Percentiles rank a stretch among this genome's conserved stretches.
phyloP scores from a whole-genome alignment of 2,888 invertebrate genomes.

The Leucophenga maculata region DNA sequence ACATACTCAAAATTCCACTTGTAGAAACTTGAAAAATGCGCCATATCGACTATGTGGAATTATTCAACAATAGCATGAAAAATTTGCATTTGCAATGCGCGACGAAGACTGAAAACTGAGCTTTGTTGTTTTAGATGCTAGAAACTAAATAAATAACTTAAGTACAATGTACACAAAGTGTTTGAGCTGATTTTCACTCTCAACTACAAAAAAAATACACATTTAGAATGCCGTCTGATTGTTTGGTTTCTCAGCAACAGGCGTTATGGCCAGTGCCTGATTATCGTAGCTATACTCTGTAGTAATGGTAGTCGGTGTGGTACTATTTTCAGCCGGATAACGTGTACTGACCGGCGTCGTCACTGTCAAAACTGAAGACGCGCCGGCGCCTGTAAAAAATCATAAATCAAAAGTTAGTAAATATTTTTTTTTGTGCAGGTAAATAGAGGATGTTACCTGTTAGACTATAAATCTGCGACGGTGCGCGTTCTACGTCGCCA shows the following conservation, averaged over 20 bases:
- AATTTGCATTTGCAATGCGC: conserved; percentile 19
- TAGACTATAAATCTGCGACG: conserved; percentile 67
- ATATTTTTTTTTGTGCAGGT: conserved; percentile 28
- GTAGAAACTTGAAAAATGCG: neutral
- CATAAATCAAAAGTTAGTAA: conserved; percentile 11
- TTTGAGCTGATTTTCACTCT: neutral
- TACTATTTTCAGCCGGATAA: conserved; percentile 82
- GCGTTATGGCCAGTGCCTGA: conserved; percentile 81
- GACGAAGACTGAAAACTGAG: neutral
- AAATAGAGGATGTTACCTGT: conserved; percentile 56
- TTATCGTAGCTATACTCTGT: conserved; percentile 86
- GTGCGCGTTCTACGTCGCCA: conserved; percentile 62
- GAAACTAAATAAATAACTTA: conserved; percentile 5
- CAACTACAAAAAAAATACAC: neutral
- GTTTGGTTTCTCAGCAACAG: conserved; percentile 67
- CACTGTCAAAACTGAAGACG: conserved; percentile 78
- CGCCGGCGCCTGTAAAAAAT: conserved; percentile 72
- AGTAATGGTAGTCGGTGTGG: conserved; percentile 76
- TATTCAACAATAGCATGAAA: neutral
- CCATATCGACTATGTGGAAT: conserved; percentile 1
- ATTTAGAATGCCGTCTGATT: conserved; percentile 47
- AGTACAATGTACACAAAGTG: conserved; percentile 6
- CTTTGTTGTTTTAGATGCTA: neutral
- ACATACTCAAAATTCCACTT: conserved; percentile 2
- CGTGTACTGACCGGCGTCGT: conserved; percentile 81